Conservation (phyloP, 2,888 invertebrate species). For the Cantharis lateralis region DNA sequence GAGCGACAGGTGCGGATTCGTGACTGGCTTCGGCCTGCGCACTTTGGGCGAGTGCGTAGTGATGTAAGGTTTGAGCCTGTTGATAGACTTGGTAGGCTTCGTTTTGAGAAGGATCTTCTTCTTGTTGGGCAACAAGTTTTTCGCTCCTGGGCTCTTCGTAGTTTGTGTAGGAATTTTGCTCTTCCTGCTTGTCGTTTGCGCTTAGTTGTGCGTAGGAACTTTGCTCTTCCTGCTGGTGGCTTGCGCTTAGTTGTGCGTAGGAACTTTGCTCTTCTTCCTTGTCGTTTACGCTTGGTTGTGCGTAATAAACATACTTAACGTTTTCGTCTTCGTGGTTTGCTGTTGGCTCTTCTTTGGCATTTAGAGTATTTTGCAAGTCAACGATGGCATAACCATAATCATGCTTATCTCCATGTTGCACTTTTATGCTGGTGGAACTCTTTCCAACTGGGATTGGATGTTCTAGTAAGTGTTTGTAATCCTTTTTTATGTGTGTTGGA, state of each 20-base stretch:
- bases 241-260: no score
- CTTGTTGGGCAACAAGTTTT: not conserved
- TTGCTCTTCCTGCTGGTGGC: no score
- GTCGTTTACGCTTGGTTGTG: not conserved
- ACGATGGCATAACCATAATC: conserved; percentile 41
- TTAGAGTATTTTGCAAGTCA: conserved; percentile 5
- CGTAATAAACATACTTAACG: not conserved
- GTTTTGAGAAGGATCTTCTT: not conserved
- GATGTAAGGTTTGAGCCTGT: not conserved
- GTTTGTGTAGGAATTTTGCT: not conserved
- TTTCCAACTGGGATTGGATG: conserved; percentile 69
- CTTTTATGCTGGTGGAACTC: conserved; percentile 40
- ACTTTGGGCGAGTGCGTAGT: not conserved
- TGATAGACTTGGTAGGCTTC: not conserved
- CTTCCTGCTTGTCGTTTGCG: not conserved
- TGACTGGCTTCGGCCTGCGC: not conserved
- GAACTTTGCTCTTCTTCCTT: no score
- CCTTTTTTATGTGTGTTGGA: conserved; percentile 71
- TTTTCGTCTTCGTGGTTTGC: not conserved
- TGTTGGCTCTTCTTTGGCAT: not conserved
- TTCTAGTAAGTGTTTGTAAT: conserved; percentile 66
- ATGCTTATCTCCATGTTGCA: conserved; percentile 45
- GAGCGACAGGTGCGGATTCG: not conserved
- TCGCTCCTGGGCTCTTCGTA: not conserved
- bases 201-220: no score